Evolutionary conservation across 2,888 invertebrate genomes (phyloP).

Genomic region (Tupiocoris notatus): DNA sequence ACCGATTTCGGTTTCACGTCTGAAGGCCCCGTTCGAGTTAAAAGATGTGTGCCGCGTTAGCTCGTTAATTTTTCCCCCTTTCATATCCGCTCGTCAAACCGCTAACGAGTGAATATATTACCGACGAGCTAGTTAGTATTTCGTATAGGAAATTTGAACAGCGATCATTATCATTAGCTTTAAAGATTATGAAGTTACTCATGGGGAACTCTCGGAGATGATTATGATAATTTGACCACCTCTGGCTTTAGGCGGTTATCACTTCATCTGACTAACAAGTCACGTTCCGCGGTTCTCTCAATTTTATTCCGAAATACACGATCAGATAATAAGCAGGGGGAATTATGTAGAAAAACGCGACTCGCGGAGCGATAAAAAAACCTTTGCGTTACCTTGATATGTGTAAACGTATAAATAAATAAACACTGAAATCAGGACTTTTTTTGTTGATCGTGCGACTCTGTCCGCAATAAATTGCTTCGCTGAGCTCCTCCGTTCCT

Average conservation of each 20-base stretch:
- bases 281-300: constrained; percentile 30
- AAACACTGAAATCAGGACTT: too few species aligned
- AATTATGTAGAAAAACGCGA: constrained; percentile 13
- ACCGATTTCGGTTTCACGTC: constrained; percentile 5
- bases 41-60: constrained; percentile 6
- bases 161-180: constrained; percentile 22
- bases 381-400: too few species aligned
- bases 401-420: too few species aligned
- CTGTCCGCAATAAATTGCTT: too few species aligned
- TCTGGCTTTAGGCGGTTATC: constrained; percentile 9
- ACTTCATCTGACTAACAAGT: constrained; percentile 38
- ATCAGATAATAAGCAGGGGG: constrained; percentile 21
- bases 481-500: background rate
- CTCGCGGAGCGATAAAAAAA: constrained; percentile 3
- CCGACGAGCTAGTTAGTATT: constrained; percentile 16
- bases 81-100: background rate
- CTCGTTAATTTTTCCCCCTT: constrained; percentile 23
- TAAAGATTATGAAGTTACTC: constrained; percentile 28
- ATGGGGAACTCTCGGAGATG: constrained; percentile 17
- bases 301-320: constrained; percentile 15
- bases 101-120: constrained; percentile 33
- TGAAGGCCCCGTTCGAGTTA: constrained; percentile 5
- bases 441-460: too few species aligned
- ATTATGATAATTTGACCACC: constrained; percentile 32
- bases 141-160: constrained; percentile 7